phyloP scores from a whole-genome alignment of 2,888 invertebrate genomes.

The Drosophila anomalata region DNA sequence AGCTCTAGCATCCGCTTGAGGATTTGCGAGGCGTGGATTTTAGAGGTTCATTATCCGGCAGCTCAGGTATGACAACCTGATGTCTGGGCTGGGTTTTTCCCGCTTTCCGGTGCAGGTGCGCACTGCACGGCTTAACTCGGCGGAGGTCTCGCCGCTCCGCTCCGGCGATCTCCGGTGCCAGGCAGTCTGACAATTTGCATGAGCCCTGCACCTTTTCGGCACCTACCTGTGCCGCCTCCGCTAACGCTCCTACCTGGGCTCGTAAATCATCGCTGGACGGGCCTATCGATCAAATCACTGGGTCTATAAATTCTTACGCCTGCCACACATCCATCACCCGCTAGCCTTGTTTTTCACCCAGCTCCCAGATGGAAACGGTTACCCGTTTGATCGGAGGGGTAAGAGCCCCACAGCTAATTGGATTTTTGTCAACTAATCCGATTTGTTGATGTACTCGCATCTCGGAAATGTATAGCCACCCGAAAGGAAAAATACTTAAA shows the following conservation, averaged over 20 bases:
- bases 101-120: constrained; percentile 57
- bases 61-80: constrained; percentile 30
- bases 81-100: constrained; percentile 54
- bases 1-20: constrained; percentile 30
- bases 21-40: constrained; percentile 76
- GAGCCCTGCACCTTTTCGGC: constrained; percentile 12
- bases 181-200: constrained; percentile 72
- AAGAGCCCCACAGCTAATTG: constrained; percentile 74
- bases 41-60: constrained; percentile 75
- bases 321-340: constrained; percentile 78
- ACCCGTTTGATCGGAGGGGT: constrained; percentile 28
- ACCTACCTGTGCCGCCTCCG: constrained; percentile 4
- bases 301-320: constrained; percentile 73
- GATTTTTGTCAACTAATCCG: constrained; percentile 81
- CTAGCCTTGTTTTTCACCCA: constrained; percentile 17
- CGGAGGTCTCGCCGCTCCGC: background rate
- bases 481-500: constrained; percentile 3
- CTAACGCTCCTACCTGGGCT: constrained; percentile 14
- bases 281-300: constrained; percentile 69
- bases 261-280: constrained; percentile 60
- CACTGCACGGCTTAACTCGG: constrained; percentile 43
- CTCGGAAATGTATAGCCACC: constrained; percentile 33
- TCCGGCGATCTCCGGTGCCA: constrained; percentile 53
- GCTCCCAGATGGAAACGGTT: constrained; percentile 65
- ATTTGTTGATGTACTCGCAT: constrained; percentile 72